Conservation (phyloP, 2,888 invertebrate genomes). For the Tachina fera region DNA sequence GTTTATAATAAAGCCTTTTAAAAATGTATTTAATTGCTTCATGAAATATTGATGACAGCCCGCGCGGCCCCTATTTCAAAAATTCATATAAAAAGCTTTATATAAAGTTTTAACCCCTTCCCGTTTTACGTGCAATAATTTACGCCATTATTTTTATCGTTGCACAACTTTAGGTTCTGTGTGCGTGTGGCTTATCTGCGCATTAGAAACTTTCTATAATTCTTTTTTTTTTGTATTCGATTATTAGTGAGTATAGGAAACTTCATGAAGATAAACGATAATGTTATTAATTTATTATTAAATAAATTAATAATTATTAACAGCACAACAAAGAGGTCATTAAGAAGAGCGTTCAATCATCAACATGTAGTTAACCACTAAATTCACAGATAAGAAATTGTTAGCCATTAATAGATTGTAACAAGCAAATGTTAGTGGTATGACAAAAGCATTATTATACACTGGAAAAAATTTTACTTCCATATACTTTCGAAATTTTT, state of each 20-base stretch:
- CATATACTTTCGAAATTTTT: background rate
- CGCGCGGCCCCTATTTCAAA: too few relatives aligned
- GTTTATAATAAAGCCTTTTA: too few relatives aligned
- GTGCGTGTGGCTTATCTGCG: background rate
- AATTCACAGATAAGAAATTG: constrained; percentile 47
- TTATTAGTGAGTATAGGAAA: constrained; percentile 1
- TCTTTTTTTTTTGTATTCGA: background rate
- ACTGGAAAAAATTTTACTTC: background rate
- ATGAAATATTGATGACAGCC: too few relatives aligned
- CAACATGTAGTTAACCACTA: constrained; percentile 26
- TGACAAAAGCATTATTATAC: background rate
- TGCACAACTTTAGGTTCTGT: constrained; percentile 4
- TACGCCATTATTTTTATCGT: background rate
- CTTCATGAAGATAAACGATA: constrained; percentile 29
- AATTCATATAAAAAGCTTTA: background rate
- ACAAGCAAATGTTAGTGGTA: background rate
- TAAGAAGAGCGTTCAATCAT: constrained; percentile 28
- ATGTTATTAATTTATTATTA: constrained; percentile 51
- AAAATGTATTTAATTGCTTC: too few relatives aligned
- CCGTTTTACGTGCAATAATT: background rate
- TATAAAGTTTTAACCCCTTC: background rate
- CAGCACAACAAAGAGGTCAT: constrained; percentile 35
- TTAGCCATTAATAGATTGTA: constrained; percentile 4
- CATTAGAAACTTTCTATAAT: background rate
- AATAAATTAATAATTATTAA: constrained; percentile 57